Base-by-base conservation (phyloP, 1,140 invertebrate species). In the Phenacoccus solenopsis region DNA sequence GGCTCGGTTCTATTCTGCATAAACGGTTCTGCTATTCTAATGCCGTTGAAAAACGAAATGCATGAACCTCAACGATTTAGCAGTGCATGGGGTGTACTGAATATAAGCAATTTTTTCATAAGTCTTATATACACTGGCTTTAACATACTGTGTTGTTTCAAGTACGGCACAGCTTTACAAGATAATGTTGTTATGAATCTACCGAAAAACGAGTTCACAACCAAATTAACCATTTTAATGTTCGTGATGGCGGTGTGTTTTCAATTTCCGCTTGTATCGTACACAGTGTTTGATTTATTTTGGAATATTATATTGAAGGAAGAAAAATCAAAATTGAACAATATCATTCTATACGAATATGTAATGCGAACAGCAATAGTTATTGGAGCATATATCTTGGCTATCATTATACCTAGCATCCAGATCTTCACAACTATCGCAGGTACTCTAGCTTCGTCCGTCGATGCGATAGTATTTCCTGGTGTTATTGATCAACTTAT, bases 21-120 rank as follows among this genome's bases (percentile, higher is more conserved):
- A 74, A 85, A 87, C 78, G 85, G 85, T 68, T 85, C 87, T 69
- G 84, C 83, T 27, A 82, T 86, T 76, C 84, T 87, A 74, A 82
- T 93, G 76, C 91, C 91, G 0, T 75, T 93, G 71, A 89, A 93
- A 76, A 92, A 93, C 75, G 89, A 91, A 76, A 93, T 94, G 91
- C 87, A 86, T 74, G 84, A 83, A 0, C 90, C 90, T 0, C 81
- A 84, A 76, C 79, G 79, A 16, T 93, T 93, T 78, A 84, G 83
- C 0, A 85, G 84, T 13, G 78, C 80, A 9, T 85, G 81, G 28
- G 91, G 91, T 4, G 89, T 93, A 0, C 75, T 93, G 0, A 91
- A 92, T 75, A 80, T 85, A 1, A 86, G 87, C 1, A 93, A 93
- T 90, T 75, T 83, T 1, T 78, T 82, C 2, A 90, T 92, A 32